These are phyloP conservation scores for Pseudococcus longispinus DNA, from an alignment of 2,888 invertebrate species.

Conservation along the genomic window DNA sequence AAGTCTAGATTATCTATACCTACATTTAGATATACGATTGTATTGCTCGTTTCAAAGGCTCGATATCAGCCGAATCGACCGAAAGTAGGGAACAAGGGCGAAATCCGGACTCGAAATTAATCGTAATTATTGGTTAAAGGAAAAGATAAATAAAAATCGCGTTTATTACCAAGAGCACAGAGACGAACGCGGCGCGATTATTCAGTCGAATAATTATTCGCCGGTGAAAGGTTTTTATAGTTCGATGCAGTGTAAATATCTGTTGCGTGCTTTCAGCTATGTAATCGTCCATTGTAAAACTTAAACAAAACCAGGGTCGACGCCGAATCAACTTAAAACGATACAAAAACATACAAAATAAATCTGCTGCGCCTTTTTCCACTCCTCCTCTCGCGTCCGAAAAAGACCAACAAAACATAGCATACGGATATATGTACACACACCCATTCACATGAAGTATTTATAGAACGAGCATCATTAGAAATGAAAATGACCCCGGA, in stretches of 20 bases:
- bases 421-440: neutral
- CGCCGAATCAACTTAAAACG: constrained; percentile 1
- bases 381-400: neutral
- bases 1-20: neutral
- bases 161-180: neutral
- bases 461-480: neutral
- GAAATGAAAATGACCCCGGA: neutral
- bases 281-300: neutral
- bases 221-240: constrained; percentile 5
- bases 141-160: constrained; percentile 13
- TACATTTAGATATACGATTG: neutral
- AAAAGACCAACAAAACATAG: neutral
- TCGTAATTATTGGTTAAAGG: constrained; percentile 7
- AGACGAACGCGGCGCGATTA: neutral
- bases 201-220: constrained; percentile 10
- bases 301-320: neutral
- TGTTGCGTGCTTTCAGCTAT: neutral
- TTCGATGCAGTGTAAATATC: constrained; percentile 18
- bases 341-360: constrained; percentile 8
- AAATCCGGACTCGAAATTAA: neutral
- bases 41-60: neutral
- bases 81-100: neutral
- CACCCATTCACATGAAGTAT: neutral
- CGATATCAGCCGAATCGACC: neutral
- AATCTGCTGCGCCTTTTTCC: neutral